Conservation (phyloP, 2,797 vertebrate genomes). For the Sebastes hopkinsi region DNA sequence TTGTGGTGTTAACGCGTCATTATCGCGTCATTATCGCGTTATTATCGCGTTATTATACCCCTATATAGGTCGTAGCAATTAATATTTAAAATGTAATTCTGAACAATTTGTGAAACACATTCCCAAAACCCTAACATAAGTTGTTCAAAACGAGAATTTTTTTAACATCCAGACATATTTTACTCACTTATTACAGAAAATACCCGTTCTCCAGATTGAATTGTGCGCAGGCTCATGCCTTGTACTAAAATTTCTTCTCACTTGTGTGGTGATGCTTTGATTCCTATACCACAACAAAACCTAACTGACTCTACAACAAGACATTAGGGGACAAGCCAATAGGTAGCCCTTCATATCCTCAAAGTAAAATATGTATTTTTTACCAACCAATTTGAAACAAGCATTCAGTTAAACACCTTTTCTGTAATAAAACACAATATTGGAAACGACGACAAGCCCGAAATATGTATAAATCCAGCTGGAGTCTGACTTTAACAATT, state of each 20-base stretch:
- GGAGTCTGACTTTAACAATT: neutral
- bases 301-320: neutral
- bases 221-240: too few species aligned
- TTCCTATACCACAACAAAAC: neutral
- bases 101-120: neutral
- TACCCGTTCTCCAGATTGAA: neutral
- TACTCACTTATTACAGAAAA: neutral
- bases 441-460: neutral
- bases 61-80: neutral
- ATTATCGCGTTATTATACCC: too few species aligned
- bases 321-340: neutral
- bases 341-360: neutral
- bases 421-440: neutral
- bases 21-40: too few species aligned
- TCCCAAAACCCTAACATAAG: neutral
- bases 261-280: neutral
- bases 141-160: neutral
- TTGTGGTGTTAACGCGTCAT: too few species aligned
- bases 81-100: neutral
- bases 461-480: neutral
- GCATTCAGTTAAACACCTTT: neutral
- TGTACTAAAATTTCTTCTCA: neutral
- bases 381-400: neutral
- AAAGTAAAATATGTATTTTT: neutral
- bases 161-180: neutral